Evolutionary conservation across 2,113 vertebrate species (phyloP).

Genomic region (Pituophis catenifer): DNA sequence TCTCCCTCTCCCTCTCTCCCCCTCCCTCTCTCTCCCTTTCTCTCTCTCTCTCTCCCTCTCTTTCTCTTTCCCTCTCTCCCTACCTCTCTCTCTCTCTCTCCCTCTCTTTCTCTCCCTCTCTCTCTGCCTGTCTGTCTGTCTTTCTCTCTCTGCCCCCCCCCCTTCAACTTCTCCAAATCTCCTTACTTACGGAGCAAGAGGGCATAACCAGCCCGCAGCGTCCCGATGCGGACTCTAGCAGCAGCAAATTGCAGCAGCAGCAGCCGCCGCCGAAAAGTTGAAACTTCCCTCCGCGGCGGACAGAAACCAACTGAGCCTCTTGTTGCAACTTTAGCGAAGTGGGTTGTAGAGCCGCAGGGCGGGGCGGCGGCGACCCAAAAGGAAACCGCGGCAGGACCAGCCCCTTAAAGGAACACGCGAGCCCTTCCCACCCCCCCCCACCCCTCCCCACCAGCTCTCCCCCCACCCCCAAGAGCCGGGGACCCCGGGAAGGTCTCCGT

Average conservation of each 20-base stretch:
- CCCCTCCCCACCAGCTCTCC: background rate
- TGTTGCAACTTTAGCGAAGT: background rate
- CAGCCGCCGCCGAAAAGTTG: background rate
- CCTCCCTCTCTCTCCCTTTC: no score
- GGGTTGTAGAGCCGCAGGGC: constrained; percentile 35
- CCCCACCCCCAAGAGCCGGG: constrained; percentile 30
- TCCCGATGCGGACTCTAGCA: background rate
- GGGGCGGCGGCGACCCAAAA: constrained; percentile 32
- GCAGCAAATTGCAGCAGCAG: background rate
- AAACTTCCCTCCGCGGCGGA: background rate
- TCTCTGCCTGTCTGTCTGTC: no score
- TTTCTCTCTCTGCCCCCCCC: no score
- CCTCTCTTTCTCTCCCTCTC: no score
- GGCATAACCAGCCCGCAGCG: background rate
- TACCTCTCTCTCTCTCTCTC: background rate
- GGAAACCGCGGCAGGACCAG: constrained; percentile 62
- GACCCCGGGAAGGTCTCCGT: constrained; percentile 5
- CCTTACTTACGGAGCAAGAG: constrained; percentile 46
- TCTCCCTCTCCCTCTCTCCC: fast-evolving
- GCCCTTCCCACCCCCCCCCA: constrained; percentile 23
- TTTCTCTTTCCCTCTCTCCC: fast-evolving
- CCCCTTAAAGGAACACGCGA: constrained; percentile 74
- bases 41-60: background rate
- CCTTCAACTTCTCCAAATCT: background rate
- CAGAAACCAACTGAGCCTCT: background rate